Base-by-base conservation (phyloP, 2,113 vertebrate species). In the Sula dactylatra region DNA sequence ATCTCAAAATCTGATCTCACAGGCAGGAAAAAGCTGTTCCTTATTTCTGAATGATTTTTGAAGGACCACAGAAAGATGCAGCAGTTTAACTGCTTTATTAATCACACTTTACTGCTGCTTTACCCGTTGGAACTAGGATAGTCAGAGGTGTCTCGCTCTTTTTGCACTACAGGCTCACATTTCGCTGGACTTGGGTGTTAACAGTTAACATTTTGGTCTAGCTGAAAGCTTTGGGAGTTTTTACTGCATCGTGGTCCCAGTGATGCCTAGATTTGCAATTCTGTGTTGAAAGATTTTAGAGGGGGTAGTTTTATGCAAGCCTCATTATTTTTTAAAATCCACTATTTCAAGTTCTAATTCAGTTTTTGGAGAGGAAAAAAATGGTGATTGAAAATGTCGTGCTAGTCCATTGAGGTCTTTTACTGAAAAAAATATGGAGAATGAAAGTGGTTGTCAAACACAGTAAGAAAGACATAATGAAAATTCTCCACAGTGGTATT, bases 31-130 rank as follows among this genome's bases (percentile, higher is more conserved):
- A 84, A 86, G 65, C 12, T 87, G 70, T 78, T 93, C 55, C n/a
- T 86, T 82, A 52, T 90, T 97, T 92, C 84, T 83, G 42, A 61
- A 62, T 94, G 76, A 83, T 62, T 97, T 97, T 95, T 95, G 78
- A 96, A 94, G 82, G 94, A 62, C 79, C 38, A 10, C 49, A 86
- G 93, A 94, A 97, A 82, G 59, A 76, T 77, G 45, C 52, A 73
- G 58, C 38, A 36, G 71, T 91, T 96, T 74, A 95, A 81, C 73
- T 94, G 38, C 92, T 61, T 91, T 96, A 70, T 95, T 97, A 90
- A 96, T 88, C 86, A 72, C 10, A 7, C 59, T 97, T 95, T 64
- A 62, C 91, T 97, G 44, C 92, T 82, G 65, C 67, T 54, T 88
- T 86, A 61, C 44, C 45, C 66, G 31, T 77, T 82, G 69, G n/a